These are phyloP conservation scores for Ostrea edulis DNA, from an alignment of 1,140 invertebrate genomes.

Conservation along the genomic window DNA sequence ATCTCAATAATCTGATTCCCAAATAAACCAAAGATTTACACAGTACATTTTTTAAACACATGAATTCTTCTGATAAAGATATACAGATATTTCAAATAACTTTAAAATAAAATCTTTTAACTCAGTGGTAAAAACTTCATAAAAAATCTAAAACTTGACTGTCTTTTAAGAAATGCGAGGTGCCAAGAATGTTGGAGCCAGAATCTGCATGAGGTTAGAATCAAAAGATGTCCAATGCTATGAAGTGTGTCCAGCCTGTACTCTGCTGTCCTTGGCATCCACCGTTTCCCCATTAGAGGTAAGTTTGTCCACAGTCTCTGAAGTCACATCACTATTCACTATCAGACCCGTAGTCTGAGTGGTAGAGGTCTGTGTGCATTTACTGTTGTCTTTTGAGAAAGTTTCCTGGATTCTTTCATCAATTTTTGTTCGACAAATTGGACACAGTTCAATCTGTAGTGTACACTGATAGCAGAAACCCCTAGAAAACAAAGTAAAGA, in stretches of 20 bases:
- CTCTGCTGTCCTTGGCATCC: background rate
- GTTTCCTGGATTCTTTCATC: constrained; percentile 53
- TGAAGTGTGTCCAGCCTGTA: background rate
- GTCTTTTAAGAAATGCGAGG: background rate
- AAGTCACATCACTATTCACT: background rate
- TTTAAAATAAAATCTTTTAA: background rate
- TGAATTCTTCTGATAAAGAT: background rate
- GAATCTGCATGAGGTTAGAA: background rate
- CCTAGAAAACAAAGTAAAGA: constrained; percentile 80
- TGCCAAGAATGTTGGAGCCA: background rate
- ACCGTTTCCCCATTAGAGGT: background rate
- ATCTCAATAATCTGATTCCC: background rate
- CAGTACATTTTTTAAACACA: background rate
- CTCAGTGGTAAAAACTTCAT: background rate
- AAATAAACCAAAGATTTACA: background rate
- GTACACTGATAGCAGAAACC: constrained; percentile 92
- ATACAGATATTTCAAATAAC: background rate
- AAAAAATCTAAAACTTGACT: background rate
- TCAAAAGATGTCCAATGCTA: background rate
- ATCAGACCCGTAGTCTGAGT: background rate
- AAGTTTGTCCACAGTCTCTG: background rate
- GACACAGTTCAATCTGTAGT: constrained; percentile 89
- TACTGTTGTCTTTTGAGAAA: constrained; percentile 10
- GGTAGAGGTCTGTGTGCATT: background rate
- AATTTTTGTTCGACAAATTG: constrained; percentile 90